These are phyloP conservation scores for Phyllostomus discolor DNA, from an alignment of 2,113 vertebrate species.

Conservation along the genomic window DNA sequence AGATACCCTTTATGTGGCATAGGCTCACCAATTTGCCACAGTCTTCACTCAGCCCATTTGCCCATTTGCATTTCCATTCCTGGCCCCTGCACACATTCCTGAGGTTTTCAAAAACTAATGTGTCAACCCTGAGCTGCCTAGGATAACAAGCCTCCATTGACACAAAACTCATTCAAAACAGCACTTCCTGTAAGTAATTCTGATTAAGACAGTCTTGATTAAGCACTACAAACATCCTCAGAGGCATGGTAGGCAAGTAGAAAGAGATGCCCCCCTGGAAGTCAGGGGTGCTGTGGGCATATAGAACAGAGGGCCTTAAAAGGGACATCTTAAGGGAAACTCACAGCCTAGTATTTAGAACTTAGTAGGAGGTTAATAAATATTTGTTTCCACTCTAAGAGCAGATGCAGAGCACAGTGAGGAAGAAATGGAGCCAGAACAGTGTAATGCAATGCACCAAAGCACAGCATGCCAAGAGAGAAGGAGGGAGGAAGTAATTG, in stretches of 20 bases:
- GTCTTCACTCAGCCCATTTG: background rate
- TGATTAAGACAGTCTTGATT: background rate
- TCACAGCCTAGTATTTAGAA: conserved; percentile 21
- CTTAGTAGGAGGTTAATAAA: conserved; percentile 68
- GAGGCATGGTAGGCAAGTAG: background rate
- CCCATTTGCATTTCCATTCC: background rate
- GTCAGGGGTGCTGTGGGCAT: background rate
- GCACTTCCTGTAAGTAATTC: conserved; percentile 3
- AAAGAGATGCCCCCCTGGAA: background rate
- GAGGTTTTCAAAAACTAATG: conserved; percentile 9
- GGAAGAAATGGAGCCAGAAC: conserved; percentile 61
- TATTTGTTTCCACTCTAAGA: conserved; percentile 61
- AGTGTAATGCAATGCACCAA: conserved; percentile 30
- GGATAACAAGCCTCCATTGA: conserved; percentile 13
- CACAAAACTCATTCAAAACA: conserved; percentile 6
- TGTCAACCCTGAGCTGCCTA: background rate
- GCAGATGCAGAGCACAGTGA: conserved; percentile 67
- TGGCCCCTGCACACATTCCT: background rate
- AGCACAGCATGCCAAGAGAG: conserved; percentile 47
- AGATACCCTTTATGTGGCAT: background rate
- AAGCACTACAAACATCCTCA: background rate
- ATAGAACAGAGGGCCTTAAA: background rate
- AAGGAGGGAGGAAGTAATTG: conserved; percentile 46
- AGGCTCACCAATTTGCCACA: background rate
- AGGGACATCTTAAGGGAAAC: background rate